These are phyloP conservation scores for Heliconius hortense DNA, from an alignment of 2,888 invertebrate species.

Conservation along the genomic window DNA sequence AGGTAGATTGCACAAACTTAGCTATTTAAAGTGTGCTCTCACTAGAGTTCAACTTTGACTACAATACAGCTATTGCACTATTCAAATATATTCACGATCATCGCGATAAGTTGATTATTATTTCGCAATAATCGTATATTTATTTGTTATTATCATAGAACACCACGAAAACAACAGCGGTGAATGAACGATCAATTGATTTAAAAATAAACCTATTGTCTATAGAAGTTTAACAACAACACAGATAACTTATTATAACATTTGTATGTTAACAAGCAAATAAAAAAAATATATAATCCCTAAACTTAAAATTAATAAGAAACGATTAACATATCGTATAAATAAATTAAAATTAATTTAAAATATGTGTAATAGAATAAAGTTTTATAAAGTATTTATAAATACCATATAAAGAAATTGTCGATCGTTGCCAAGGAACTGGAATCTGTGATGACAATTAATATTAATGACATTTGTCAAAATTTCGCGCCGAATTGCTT, in stretches of 20 bases:
- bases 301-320: not conserved
- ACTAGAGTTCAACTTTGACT: conserved; percentile 57
- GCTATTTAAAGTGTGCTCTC: conserved; percentile 57
- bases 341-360: not conserved
- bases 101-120: conserved; percentile 59
- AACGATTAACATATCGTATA: not conserved
- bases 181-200: conserved; percentile 80
- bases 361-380: not conserved
- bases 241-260: conserved; percentile 47
- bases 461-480: conserved; percentile 34
- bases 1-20: conserved; percentile 78
- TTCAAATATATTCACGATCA: conserved; percentile 63
- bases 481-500: conserved; percentile 36
- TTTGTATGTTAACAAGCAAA: not conserved
- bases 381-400: not conserved
- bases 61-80: conserved; percentile 69
- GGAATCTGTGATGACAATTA: not conserved
- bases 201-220: conserved; percentile 66
- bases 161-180: conserved; percentile 81
- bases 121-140: conserved; percentile 71
- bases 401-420: not conserved
- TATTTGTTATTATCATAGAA: conserved; percentile 77
- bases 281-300: not conserved
- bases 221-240: conserved; percentile 61
- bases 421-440: not conserved